phyloP scores from a whole-genome alignment of 2,797 vertebrate genomes.

The Chloroceryle inda region DNA sequence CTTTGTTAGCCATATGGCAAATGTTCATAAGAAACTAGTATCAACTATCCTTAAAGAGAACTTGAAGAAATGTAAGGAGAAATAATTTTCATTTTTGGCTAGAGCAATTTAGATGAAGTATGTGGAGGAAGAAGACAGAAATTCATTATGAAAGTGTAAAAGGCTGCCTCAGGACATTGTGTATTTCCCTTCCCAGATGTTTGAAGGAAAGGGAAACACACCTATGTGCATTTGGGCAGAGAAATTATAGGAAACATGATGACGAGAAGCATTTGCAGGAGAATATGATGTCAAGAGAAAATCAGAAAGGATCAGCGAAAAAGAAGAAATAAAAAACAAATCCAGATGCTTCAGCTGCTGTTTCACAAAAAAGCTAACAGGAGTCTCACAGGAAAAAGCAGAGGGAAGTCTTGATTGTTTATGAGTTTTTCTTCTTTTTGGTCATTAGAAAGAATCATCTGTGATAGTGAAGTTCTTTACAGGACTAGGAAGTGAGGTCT shows the following conservation, averaged over 20 bases:
- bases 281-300: neutral
- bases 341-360: neutral
- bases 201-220: neutral
- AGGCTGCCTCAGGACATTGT: neutral
- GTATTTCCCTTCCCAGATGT: neutral
- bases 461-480: neutral
- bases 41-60: neutral
- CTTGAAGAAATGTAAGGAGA: neutral
- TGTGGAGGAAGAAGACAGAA: neutral
- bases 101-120: neutral
- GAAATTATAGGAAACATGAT: neutral
- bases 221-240: neutral
- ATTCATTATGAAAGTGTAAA: neutral
- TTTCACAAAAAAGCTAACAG: neutral
- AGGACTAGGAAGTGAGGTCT: neutral
- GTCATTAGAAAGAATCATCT: neutral
- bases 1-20: neutral
- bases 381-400: neutral
- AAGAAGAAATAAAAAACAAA: neutral
- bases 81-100: neutral
- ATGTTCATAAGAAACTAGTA: neutral
- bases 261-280: neutral
- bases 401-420: neutral
- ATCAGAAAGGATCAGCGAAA: neutral
- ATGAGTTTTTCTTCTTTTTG: neutral